Conservation (phyloP, 2,888 invertebrate species). For the Ornithoptera alexandrae region DNA sequence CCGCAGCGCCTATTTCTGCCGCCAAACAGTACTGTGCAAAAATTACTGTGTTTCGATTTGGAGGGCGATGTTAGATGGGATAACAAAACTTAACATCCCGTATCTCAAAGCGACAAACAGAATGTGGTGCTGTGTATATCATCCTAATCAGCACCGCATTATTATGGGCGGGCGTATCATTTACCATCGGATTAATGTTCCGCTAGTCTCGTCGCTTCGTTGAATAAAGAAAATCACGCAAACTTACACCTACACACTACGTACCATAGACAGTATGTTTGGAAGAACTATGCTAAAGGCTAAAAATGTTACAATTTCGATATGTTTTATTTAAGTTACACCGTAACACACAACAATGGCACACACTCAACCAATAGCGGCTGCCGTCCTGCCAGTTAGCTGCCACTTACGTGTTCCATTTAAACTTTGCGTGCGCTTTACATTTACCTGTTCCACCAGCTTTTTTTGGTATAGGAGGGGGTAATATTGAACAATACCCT, state of each 20-base stretch:
- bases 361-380: conserved; percentile 59
- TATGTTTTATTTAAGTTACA: conserved; percentile 72
- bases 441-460: conserved; percentile 44
- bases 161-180: no score
- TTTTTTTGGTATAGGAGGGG: conserved; percentile 43
- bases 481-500: no score
- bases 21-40: not conserved
- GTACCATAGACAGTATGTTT: conserved; percentile 53
- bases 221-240: conserved; percentile 34
- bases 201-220: no score
- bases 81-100: no score
- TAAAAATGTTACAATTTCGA: conserved; percentile 75
- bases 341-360: conserved; percentile 73
- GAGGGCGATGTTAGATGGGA: not conserved
- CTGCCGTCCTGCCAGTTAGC: conserved; percentile 46
- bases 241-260: conserved; percentile 58
- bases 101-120: no score
- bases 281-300: conserved; percentile 79
- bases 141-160: no score
- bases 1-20: no score
- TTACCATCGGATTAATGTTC: no score
- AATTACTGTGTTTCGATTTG: not conserved
- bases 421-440: conserved; percentile 19
- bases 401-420: conserved; percentile 11
- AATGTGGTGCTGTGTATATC: no score